Base-by-base conservation (phyloP, 2,888 invertebrate species). In the Merodon equestris region DNA sequence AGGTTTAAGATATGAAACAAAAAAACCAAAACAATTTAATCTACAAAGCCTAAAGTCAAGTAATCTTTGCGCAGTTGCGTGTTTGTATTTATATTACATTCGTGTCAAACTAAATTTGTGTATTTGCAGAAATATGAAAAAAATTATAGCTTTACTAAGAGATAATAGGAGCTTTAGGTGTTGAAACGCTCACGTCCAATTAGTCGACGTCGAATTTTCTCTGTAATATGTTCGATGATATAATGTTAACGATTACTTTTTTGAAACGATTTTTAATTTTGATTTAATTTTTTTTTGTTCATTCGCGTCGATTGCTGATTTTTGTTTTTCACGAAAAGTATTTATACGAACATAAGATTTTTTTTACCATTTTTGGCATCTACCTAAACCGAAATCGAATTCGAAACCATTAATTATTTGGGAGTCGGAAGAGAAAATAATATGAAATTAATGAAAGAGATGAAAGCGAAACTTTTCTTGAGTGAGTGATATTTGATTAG, bases 401-500 rank as follows among this genome's bases (percentile, higher is more conserved):
- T 61, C 63, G 54, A 70, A 71, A 60, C 42, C 40, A 27, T 27
- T 27, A 51, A 71, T 27, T 38, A 0, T n/a, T 40, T 18, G 38
- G 50, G 34, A 61, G 51, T 54, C 58, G 68, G 63, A 68, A 50
- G 45, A 51, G 36, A 63, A 9, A 27, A 42, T 47, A 67, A 58
- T 63, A 77, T 79, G 75, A 66, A 60, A 71, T 51, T 81, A 15
- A 51, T 81, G 38, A 75, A 48, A 45, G 38, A 71, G 66, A 57
- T 83, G 27, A 82, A 83, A 83, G 60, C 82, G 66, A 83, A 81
- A 61, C 50, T 83, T 19, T 61, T 77, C 48, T 64, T 82, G 57
- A 83, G 83, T 83, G 77, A 82, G 82, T 79, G 56, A 48, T 27
- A 7, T 27, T 27, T 27, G 27, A 7, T 27, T 27, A 27, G 27